These are phyloP conservation scores for Pristionchus arcanus DNA, from an alignment of 2,888 invertebrate genomes.

Conservation along the genomic window DNA sequence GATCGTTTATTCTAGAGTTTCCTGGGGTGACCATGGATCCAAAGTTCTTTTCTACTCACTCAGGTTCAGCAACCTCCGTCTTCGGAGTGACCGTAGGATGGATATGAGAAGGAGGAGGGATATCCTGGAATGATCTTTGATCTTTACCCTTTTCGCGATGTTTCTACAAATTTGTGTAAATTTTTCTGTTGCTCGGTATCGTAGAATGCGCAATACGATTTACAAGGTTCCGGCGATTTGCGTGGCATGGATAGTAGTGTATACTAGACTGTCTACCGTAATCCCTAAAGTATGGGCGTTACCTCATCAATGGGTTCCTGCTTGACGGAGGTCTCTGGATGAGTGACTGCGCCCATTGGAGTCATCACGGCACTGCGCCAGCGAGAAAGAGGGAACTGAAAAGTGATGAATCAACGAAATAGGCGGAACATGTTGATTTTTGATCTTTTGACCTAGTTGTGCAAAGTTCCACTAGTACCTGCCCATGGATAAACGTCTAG, in stretches of 20 bases:
- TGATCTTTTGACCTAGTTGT: background rate
- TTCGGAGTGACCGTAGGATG: background rate
- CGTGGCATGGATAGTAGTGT: too few species aligned
- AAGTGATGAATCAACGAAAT: too few species aligned
- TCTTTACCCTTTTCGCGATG: too few species aligned
- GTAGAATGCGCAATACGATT: too few species aligned
- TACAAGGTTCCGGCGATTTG: too few species aligned
- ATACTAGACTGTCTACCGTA: too few species aligned
- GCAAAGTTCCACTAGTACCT: background rate
- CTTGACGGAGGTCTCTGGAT: background rate
- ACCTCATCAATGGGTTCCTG: background rate
- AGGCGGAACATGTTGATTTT: too few species aligned
- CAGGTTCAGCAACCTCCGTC: background rate
- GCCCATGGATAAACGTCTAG: background rate
- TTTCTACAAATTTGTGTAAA: too few species aligned
- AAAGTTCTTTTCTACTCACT: background rate
- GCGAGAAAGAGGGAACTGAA: background rate
- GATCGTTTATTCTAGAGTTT: background rate
- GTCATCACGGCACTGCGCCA: conserved; percentile 4
- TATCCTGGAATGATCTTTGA: conserved; percentile 16
- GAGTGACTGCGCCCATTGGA: background rate
- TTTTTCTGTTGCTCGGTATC: too few species aligned
- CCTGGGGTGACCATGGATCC: background rate
- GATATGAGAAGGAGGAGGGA: background rate
- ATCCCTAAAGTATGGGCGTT: too few species aligned